Evolutionary conservation across 1,140 invertebrate genomes (phyloP), one percentile per base, ranked within the genome.

Genomic region (Meloidogyne hapla): DNA sequence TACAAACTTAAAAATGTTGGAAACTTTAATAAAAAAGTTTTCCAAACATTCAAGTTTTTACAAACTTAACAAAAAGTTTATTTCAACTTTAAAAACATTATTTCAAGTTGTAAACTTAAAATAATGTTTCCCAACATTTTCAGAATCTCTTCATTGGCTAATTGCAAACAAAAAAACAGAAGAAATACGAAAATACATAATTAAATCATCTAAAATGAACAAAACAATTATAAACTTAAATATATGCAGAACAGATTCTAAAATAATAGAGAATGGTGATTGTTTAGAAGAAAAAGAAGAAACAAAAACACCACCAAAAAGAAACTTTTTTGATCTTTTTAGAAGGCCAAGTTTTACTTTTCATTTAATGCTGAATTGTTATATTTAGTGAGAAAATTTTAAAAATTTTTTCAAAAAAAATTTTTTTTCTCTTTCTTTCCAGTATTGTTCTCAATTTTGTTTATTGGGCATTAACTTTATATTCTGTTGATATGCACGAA

Each of bases 101-200:
- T n/a, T n/a, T n/a, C n/a, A n/a, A n/a, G 33, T 33, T 33, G 33
- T 33, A 33, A 33, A 33, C 33, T 33, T 33, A 33, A 33, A 33
- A 33, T 6, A 33, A 33, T 6, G 9, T 33, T 33, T 33, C 33
- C 33, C 4, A 33, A 82, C 61, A 71, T 70, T 67, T 63, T 56
- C 78, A 65, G 80, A 82, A 63, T 84, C 82, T 18, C n/a, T 82
- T 21, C 80, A 82, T 40, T 82, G 80, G 80, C 26, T 84, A 45
- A 84, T 82, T 9, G 72, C 80, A 12, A 80, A 82, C 23, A 81
- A 79, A 42, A 78, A 77, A 40, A 69, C 71, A 15, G 75, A 80
- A 23, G 33, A 80, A 62, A 82, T 80, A 28, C 69, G 10, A 18
- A 78, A 75, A 38, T 79, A 79, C 33, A 79, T 79, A n/a, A 65